Evolutionary conservation across 2,113 vertebrate genomes (phyloP).

Genomic region (Solea senegalensis): DNA sequence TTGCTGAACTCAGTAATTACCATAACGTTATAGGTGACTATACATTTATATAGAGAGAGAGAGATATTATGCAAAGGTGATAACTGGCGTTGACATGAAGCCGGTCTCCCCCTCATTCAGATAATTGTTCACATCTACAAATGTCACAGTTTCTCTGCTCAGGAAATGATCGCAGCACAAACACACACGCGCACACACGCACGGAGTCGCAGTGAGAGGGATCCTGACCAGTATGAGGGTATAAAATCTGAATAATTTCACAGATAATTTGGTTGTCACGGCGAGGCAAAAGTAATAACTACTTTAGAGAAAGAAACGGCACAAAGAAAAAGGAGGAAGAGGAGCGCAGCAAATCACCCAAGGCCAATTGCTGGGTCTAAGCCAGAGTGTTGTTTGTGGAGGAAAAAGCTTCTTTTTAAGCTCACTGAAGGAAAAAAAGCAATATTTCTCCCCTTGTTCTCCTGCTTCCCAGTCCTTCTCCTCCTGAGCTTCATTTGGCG

Average conservation of each 20-base stretch:
- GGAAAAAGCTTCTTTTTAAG: constrained; percentile 19
- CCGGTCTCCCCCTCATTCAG: background rate
- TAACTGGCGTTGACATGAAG: constrained; percentile 5
- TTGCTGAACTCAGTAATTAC: too few species aligned
- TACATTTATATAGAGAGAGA: background rate
- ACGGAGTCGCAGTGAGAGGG: constrained; percentile 15
- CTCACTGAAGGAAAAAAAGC: constrained; percentile 22
- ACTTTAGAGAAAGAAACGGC: constrained; percentile 40
- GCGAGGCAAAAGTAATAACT: constrained; percentile 50
- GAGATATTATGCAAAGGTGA: background rate
- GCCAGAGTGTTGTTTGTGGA: constrained; percentile 49
- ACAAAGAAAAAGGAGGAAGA: constrained; percentile 47
- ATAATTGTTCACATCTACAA: constrained; percentile 9
- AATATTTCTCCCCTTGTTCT: constrained; percentile 16
- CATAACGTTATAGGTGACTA: too few species aligned
- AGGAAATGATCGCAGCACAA: constrained; percentile 8
- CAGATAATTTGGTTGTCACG: constrained; percentile 64
- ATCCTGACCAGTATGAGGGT: constrained; percentile 38
- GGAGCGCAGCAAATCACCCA: constrained; percentile 49
- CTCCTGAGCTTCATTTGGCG: background rate
- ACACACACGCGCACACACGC: constrained; percentile 6
- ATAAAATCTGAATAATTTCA: constrained; percentile 60
- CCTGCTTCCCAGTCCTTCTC: constrained; percentile 13
- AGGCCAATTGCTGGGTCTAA: constrained; percentile 51
- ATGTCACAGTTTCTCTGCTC: constrained; percentile 17